Percentiles rank a stretch among this genome's conserved stretches.
Conservation (phyloP, 2,888 invertebrate genomes). For the Charanyca ferruginea region DNA sequence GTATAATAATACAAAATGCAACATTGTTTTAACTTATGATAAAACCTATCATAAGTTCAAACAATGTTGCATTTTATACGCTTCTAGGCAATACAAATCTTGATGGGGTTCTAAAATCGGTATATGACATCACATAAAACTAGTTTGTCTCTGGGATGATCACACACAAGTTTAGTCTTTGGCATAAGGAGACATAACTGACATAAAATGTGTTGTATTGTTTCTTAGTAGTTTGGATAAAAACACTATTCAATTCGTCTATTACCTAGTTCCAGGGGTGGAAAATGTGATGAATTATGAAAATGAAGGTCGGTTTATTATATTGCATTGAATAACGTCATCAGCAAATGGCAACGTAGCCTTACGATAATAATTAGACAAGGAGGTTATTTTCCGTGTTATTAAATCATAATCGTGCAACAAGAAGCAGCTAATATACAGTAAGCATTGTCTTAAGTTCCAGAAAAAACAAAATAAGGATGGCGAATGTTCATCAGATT, state of each 20-base stretch:
- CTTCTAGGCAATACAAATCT: constrained; percentile 27
- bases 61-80: not conserved
- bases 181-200: constrained; percentile 27
- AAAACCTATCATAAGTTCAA: not conserved
- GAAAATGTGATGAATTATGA: not conserved
- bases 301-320: not conserved
- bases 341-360: not conserved
- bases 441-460: constrained; percentile 38
- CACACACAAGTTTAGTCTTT: constrained; percentile 22
- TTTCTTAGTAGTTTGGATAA: not conserved
- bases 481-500: constrained; percentile 48
- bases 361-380: not conserved
- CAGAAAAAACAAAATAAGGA: constrained; percentile 35
- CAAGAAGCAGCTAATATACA: constrained; percentile 12
- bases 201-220: constrained; percentile 16
- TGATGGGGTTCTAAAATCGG: constrained; percentile 35
- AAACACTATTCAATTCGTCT: not conserved
- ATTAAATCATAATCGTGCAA: constrained; percentile 1
- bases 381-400: not conserved
- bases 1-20: too few relatives aligned
- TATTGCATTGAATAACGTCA: not conserved
- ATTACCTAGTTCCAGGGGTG: not conserved
- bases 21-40: too few relatives aligned
- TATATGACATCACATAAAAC: constrained; percentile 52
- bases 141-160: constrained; percentile 28